Conservation (phyloP, 2,113 vertebrate genomes). For the Zosterops japonicus region DNA sequence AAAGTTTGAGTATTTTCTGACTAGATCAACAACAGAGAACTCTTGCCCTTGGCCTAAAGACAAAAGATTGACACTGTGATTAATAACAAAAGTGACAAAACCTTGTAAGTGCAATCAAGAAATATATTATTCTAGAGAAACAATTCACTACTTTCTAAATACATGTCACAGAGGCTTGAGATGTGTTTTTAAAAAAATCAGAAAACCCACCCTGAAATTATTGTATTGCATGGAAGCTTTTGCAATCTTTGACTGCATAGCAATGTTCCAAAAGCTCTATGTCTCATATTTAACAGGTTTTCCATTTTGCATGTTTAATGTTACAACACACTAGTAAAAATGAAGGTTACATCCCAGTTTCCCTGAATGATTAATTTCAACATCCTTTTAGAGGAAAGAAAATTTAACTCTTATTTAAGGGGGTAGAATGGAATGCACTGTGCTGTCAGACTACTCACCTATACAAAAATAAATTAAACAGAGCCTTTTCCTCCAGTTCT, state of each 20-base stretch:
- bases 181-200: slow-evolving; percentile 28
- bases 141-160: slow-evolving; percentile 58
- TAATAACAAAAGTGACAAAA: slow-evolving; percentile 88
- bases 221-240: background rate
- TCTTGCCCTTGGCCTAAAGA: slow-evolving; percentile 84
- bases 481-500: background rate
- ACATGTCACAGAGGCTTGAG: slow-evolving; percentile 10
- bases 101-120: slow-evolving; percentile 85
- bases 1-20: slow-evolving; percentile 71
- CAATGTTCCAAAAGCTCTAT: background rate
- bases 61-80: slow-evolving; percentile 82
- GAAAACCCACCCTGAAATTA: slow-evolving; percentile 22
- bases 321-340: background rate
- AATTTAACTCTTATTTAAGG: background rate
- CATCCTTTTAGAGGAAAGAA: background rate
- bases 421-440: background rate
- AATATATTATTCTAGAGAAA: slow-evolving; percentile 59
- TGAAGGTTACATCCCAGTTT: background rate
- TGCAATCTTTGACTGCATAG: background rate
- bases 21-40: slow-evolving; percentile 83
- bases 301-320: background rate
- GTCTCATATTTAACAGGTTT: background rate
- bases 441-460: background rate
- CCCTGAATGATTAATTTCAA: background rate
- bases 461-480: background rate